Evolutionary conservation across 2,113 vertebrate species (phyloP), one percentile per base, ranked within the genome.

Genomic region (Columba janthina): DNA sequence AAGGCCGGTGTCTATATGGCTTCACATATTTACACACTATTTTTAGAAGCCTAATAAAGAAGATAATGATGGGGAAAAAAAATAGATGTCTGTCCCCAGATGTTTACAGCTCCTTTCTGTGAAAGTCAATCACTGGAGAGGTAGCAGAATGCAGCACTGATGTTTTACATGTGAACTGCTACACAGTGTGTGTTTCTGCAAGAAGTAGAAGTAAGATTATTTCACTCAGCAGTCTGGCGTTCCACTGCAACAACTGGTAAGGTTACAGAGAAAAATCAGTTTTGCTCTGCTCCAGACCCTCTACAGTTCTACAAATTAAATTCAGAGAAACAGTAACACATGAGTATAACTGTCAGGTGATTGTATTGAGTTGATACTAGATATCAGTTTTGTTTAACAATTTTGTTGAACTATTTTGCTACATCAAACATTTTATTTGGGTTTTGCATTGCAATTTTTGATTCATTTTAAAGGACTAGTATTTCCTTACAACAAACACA

Each of bases 141-240:
- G 6, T 25, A 65, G 28, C 12, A 7, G 51, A 67, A 77, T 31
- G 5, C 15, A 40, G 10, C 0, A 0, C 34, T 0, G 0, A 15
- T 38, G 9, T 73, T 64, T 54, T 28, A 62, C 14, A 21, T 1
- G 5, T 34, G 46, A 31, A 46, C 26, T 20, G 24, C 50, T 56
- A 21, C 12, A 11, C 20, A 6, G 9, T 18, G 15, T 2, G 0
- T 21, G 44, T 53, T 89, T 75, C 54, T 62, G 24, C 15, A 69
- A 61, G 32, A 86, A 93, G 61, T 2, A 40, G 36, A 6, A 10
- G 36, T 9, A 64, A 60, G n/a, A 53, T 31, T 32, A 29, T 48
- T 83, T 51, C n/a, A 31, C 5, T 62, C 3, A 6, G 34, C 51
- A 20, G 36, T 57, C 58, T 42, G 76, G 24, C 6, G 8, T 71